A percentile compares a stretch with the other conserved stretches of the same genome.
These are phyloP conservation scores for Liolophura sinensis DNA, from an alignment of 1,140 invertebrate species.

Conservation along the genomic window DNA sequence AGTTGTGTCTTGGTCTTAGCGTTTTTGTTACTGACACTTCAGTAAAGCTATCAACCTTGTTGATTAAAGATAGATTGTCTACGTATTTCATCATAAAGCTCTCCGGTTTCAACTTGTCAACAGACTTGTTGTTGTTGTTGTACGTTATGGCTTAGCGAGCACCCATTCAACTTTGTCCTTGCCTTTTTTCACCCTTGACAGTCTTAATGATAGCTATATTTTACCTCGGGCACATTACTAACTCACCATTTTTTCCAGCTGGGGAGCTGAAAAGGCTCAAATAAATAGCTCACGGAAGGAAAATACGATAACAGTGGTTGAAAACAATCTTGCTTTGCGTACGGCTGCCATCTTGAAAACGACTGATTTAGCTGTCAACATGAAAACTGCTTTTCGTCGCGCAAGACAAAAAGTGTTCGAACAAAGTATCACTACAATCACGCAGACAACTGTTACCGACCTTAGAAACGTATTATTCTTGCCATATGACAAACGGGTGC, in stretches of 20 bases:
- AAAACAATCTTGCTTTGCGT: conserved; percentile 24
- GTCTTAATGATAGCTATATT: too few species aligned
- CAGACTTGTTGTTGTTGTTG: background rate
- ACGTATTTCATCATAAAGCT: background rate
- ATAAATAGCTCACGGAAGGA: conserved; percentile 37
- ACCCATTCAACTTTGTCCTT: background rate
- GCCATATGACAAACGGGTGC: too few species aligned
- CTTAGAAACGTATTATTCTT: too few species aligned
- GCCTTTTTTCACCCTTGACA: background rate
- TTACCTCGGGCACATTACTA: background rate
- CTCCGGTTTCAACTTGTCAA: background rate
- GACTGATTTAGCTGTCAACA: too few species aligned
- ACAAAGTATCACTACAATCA: too few species aligned
- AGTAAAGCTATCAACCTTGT: too few species aligned
- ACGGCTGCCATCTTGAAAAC: conserved; percentile 37
- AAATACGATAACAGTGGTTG: conserved; percentile 34
- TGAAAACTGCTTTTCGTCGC: too few species aligned
- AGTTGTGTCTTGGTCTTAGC: too few species aligned
- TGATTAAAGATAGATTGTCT: too few species aligned
- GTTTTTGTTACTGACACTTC: too few species aligned
- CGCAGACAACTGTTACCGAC: too few species aligned
- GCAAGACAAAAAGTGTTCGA: too few species aligned
- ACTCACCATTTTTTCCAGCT: conserved; percentile 14
- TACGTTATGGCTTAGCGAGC: background rate
- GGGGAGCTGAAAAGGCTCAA: conserved; percentile 7